These are phyloP conservation scores for Drosophila mercatorum DNA, from an alignment of 2,888 invertebrate genomes.

Conservation along the genomic window DNA sequence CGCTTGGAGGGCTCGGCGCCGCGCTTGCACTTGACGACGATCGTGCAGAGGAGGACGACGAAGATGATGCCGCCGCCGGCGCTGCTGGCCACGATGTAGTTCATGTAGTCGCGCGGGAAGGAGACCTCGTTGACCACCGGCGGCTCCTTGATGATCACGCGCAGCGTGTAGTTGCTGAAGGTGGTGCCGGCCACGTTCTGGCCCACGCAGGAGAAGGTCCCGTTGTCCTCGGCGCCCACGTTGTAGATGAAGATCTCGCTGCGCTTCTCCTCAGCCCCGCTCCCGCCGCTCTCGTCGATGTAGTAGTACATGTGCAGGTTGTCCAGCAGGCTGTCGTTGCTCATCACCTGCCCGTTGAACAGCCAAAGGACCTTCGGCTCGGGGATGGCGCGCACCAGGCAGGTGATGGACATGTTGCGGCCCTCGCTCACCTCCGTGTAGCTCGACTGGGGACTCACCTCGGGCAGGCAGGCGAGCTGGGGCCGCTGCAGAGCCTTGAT, in stretches of 20 bases:
- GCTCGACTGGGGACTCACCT: slow-evolving; percentile 90
- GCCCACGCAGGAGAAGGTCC: slow-evolving; percentile 93
- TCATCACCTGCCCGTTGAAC: slow-evolving; percentile 92
- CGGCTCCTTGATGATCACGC: slow-evolving; percentile 90
- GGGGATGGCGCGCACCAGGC: slow-evolving; percentile 92
- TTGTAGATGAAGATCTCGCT: slow-evolving; percentile 92
- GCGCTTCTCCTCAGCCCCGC: slow-evolving; percentile 88
- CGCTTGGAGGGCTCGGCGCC: slow-evolving; percentile 84
- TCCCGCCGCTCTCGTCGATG: slow-evolving; percentile 89
- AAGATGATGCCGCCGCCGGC: slow-evolving; percentile 88
- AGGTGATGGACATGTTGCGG: slow-evolving; percentile 92
- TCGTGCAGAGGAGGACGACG: slow-evolving; percentile 88
- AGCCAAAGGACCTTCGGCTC: slow-evolving; percentile 93
- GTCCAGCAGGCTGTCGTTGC: slow-evolving; percentile 90
- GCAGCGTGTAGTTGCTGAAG: slow-evolving; percentile 92
- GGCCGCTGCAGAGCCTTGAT: slow-evolving; percentile 89
- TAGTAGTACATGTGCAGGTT: slow-evolving; percentile 89
- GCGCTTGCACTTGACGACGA: slow-evolving; percentile 87
- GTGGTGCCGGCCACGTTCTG: slow-evolving; percentile 93
- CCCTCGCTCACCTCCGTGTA: slow-evolving; percentile 92
- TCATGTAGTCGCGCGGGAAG: slow-evolving; percentile 89
- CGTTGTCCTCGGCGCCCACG: slow-evolving; percentile 92
- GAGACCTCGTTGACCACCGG: slow-evolving; percentile 89
- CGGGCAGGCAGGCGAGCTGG: slow-evolving; percentile 93
- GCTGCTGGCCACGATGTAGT: slow-evolving; percentile 89